A percentile compares a stretch with the other conserved stretches of the same genome.
Evolutionary conservation across 1,140 invertebrate species (phyloP).

Genomic region (Papilio glaucus): DNA sequence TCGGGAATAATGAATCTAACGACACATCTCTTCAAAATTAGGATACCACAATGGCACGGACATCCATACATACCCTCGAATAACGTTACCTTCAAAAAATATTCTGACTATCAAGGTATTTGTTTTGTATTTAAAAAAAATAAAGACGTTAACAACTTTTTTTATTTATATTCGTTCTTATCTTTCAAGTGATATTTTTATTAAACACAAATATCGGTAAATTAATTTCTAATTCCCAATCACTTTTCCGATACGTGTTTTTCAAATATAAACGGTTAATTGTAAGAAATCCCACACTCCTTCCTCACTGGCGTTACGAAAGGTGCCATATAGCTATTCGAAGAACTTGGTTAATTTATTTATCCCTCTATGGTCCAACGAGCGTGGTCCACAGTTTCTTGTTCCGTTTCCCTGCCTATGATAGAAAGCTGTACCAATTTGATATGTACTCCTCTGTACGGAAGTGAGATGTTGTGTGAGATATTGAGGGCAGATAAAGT

Average conservation of each 20-base stretch:
- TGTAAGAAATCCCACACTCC: conserved; percentile 28
- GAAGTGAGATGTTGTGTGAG: not conserved
- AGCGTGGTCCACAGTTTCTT: conserved; percentile 34
- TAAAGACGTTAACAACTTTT: too few relatives aligned
- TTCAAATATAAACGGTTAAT: not conserved
- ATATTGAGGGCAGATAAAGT: conserved; percentile 1
- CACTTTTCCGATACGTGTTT: not conserved
- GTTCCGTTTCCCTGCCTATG: conserved; percentile 33
- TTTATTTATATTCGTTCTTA: too few relatives aligned
- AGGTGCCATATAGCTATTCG: conserved; percentile 26
- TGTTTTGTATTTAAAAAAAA: too few relatives aligned
- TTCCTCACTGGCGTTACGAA: conserved; percentile 27
- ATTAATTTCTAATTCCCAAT: not conserved
- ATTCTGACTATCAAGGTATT: too few relatives aligned
- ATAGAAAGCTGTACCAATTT: conserved; percentile 26
- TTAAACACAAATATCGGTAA: not conserved
- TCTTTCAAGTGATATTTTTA: too few relatives aligned
- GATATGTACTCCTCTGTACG: not conserved
- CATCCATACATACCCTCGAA: too few relatives aligned
- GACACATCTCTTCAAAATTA: too few relatives aligned
- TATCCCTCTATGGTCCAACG: conserved; percentile 37
- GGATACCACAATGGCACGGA: too few relatives aligned
- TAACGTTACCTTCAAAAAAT: too few relatives aligned
- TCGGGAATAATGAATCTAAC: too few relatives aligned
- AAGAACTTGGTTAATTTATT: conserved; percentile 38